These are phyloP conservation scores for Scaeva pyrastri DNA, from an alignment of 2,888 invertebrate species.

Conservation along the genomic window DNA sequence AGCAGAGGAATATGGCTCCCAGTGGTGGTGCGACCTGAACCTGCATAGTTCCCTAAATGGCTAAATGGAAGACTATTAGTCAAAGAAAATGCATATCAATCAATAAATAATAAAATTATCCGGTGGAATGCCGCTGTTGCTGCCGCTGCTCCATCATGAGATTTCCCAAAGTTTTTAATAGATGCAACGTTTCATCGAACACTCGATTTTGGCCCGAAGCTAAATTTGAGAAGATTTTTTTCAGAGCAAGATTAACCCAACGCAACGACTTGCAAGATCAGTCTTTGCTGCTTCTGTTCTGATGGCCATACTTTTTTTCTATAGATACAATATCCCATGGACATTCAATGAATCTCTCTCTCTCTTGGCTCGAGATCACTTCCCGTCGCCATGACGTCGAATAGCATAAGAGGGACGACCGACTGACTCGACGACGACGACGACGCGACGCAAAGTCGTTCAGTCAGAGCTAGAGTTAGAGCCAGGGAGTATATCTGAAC, in stretches of 20 bases:
- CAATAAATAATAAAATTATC: conserved; percentile 74
- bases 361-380: conserved; percentile 43
- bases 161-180: conserved; percentile 54
- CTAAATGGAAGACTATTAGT: conserved; percentile 72
- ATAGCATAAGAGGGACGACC: not conserved
- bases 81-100: conserved; percentile 75
- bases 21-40: conserved; percentile 50
- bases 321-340: conserved; percentile 33
- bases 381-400: conserved; percentile 65
- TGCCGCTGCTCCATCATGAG: no score
- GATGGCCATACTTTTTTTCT: conserved; percentile 15
- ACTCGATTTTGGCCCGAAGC: conserved; percentile 59
- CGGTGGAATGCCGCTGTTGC: conserved; percentile 66
- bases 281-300: conserved; percentile 73
- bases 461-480: not conserved
- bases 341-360: conserved; percentile 62
- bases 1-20: conserved; percentile 52
- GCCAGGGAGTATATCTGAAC: conserved; percentile 53
- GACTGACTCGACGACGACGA: not conserved
- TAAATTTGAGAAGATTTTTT: conserved; percentile 57
- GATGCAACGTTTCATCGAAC: conserved; percentile 24
- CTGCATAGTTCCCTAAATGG: conserved; percentile 52
- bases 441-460: not conserved
- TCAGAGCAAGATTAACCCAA: conserved; percentile 20
- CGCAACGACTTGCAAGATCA: conserved; percentile 28